Base-by-base conservation (phyloP, 2,888 invertebrate genomes). In the Pollenia griseotomentosa region DNA sequence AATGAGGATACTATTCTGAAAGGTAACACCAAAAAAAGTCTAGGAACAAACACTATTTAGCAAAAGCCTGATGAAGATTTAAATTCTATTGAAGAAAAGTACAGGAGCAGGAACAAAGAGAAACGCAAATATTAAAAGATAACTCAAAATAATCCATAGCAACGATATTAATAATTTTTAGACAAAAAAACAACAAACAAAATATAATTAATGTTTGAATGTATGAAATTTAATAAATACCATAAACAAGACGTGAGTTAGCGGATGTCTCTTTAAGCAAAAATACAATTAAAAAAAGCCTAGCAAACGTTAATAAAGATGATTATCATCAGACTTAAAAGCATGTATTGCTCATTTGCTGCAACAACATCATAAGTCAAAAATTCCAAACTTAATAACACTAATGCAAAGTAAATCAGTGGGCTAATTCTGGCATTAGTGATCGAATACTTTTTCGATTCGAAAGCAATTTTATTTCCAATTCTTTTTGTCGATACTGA, bases 81-180 rank as follows among this genome's bases (percentile, higher is more conserved):
- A 71, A 71, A 11, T 33, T 33, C 33, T 33, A 33, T 23, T 80
- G 23, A 12, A 44, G 33, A 63, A 55, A 40, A 80, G 44, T 40
- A n/a, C 33, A 71, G 44, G 19, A 73, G 53, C 44, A 71, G 4
- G 53, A 70, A 65, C 48, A 68, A 79, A 63, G 66, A 33, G 63
- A 68, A 82, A 85, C 74, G 61, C 68, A 83, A 51, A 55, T 14
- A 42, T 33, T 12, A 66, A 71, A 59, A 10, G 12, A 63, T 12
- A 46, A 19, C 44, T n/a, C 44, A 42, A 63, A 57, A 53, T 42
- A 44, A 51, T 40, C 59, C 48, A 68, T 59, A 66, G 66, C 74
- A 82, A 68, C 82, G 74, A 75, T 74, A 73, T 44, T 46, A 73
- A 23, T 66, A 74, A 61, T 33, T 61, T n/a, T 46, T 71, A 78